Evolutionary conservation across 1,140 invertebrate genomes (phyloP), one percentile per base, ranked within the genome.

Genomic region (Scylla paramamosain): DNA sequence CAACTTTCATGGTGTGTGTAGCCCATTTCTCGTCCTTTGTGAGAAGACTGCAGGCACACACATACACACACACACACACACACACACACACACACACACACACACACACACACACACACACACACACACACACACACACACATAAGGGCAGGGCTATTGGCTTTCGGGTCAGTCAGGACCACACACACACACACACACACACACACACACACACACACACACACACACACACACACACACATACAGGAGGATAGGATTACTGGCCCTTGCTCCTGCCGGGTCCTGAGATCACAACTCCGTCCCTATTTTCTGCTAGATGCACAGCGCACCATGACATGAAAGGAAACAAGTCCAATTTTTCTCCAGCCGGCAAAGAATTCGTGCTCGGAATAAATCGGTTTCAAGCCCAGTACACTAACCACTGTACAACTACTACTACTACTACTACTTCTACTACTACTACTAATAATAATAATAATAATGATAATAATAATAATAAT

Each of bases 141-240:
- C 77, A 82, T 25, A n/a, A 20, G 14, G 46, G 28, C 28, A 32
- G 31, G 32, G n/a, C 86, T 12, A 88, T 32, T 16, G 86, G 12
- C 6, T 39, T 32, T 88, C 32, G 39, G 39, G 39, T 39, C 39
- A 39, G 39, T 39, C 39, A 39, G 39, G 39, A 39, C 39, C 39
- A 39, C 39, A 39, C 39, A 39, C 39, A 39, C 39, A 39, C 39
- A 39, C 77, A 82, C 77, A 82, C 28, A 82, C 77, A 82, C 77
- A 82, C 77, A 82, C 77, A 82, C 77, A 82, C 77, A 82, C 77
- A 82, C 77, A 25, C 77, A 82, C 77, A 82, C 77, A 82, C 77
- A 82, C 77, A 82, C 77, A 82, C 77, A 82, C 77, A 82, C 77
- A 82, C 77, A 82, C 77, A 82, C 77, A 82, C 77, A 82, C 77